A percentile compares a stretch with the other conserved stretches of the same genome.
phyloP scores from a whole-genome alignment of 1,140 invertebrate genomes.

The Tetramorium alpestre region DNA sequence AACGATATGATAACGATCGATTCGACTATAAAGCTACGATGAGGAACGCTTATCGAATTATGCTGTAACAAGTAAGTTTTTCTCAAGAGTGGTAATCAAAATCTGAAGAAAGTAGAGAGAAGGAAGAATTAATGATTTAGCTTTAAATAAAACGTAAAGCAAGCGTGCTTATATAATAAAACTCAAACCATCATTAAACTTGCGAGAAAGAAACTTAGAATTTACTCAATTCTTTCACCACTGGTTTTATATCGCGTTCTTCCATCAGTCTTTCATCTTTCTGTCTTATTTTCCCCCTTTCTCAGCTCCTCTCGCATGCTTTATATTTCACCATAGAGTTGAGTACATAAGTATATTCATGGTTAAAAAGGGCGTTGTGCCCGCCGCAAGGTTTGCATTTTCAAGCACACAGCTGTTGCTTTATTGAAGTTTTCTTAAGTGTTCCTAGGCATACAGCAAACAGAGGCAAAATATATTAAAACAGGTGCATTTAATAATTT shows the following conservation, averaged over 20 bases:
- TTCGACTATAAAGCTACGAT: background rate
- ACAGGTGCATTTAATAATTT: background rate
- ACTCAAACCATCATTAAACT: constrained; percentile 35
- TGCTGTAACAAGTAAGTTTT: background rate
- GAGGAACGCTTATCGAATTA: constrained; percentile 15
- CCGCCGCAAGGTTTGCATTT: constrained; percentile 43
- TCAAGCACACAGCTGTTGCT: constrained; percentile 50
- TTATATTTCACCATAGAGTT: constrained; percentile 25
- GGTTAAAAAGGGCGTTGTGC: constrained; percentile 41
- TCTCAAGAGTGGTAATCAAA: constrained; percentile 16
- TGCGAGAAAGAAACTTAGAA: constrained; percentile 24
- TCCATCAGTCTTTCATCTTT: constrained; percentile 12
- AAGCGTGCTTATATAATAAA: constrained; percentile 2
- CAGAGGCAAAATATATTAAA: constrained; percentile 22
- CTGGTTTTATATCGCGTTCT: constrained; percentile 30
- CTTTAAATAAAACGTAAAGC: constrained; percentile 15
- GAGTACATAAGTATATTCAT: constrained; percentile 47
- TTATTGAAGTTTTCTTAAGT: constrained; percentile 54
- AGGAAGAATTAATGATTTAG: constrained; percentile 9
- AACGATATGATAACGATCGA: background rate
- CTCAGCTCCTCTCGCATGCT: constrained; percentile 4
- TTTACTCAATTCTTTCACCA: constrained; percentile 45
- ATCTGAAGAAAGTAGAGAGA: background rate
- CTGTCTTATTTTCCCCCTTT: constrained; percentile 39
- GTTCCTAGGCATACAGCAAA: background rate